Conservation (phyloP, 2,888 invertebrate species). For the Lasiommata megera region DNA sequence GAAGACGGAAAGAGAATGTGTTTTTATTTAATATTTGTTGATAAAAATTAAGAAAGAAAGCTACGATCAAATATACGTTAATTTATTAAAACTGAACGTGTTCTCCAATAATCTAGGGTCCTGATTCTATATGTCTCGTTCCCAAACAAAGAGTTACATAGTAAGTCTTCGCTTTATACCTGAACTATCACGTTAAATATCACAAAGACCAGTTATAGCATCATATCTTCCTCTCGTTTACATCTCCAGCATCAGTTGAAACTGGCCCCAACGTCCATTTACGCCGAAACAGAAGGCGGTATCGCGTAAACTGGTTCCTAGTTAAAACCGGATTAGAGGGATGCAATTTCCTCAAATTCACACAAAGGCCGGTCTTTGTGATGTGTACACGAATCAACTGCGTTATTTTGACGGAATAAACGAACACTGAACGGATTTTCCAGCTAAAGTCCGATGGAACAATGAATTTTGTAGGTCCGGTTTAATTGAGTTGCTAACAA, state of each 20-base stretch:
- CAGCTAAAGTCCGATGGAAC: constrained; percentile 20
- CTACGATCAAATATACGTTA: no score
- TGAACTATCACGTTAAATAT: no score
- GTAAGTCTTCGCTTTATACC: no score
- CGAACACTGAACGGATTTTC: constrained; percentile 34
- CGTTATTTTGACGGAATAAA: constrained; percentile 45
- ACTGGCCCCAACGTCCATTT: background rate
- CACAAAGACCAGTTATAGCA: no score
- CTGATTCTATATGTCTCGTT: no score
- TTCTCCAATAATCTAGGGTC: no score
- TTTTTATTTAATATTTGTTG: no score
- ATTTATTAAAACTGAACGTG: no score
- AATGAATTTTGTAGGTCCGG: constrained; percentile 24
- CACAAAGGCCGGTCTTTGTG: constrained; percentile 53
- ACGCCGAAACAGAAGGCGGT: background rate
- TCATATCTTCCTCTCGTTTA: no score
- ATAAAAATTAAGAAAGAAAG: no score
- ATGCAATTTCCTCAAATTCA: constrained; percentile 63
- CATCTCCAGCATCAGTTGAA: background rate
- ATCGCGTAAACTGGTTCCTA: constrained; percentile 39
- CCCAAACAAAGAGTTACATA: no score
- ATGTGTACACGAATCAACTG: constrained; percentile 55
- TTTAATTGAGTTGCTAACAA: constrained; percentile 33
- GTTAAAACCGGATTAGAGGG: constrained; percentile 57
- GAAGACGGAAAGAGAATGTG: no score